Conservation (phyloP, 2,888 invertebrate species). For the Brachyptera putata region DNA sequence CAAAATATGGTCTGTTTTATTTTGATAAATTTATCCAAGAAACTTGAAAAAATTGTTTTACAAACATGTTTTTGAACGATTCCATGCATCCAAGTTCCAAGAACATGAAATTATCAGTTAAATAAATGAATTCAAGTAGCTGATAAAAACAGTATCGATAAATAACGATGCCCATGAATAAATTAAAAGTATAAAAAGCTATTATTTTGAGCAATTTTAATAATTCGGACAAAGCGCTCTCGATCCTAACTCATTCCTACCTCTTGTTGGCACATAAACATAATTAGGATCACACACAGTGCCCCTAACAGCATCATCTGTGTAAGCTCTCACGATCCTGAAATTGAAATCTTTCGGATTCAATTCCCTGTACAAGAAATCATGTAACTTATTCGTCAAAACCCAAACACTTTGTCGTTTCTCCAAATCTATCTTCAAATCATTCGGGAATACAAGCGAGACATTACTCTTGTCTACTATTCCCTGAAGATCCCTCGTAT, state of each 20-base stretch:
- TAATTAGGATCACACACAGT: constrained; percentile 61
- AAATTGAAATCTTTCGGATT: constrained; percentile 65
- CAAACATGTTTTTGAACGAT: too few relatives aligned
- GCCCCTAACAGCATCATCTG: constrained; percentile 57
- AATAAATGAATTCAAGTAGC: too few relatives aligned
- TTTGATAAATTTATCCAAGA: too few relatives aligned
- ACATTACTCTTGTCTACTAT: constrained; percentile 58
- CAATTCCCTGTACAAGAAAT: constrained; percentile 63
- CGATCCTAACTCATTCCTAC: not conserved
- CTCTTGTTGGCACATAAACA: constrained; percentile 35
- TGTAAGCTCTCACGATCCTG: constrained; percentile 64
- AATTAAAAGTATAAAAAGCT: too few relatives aligned
- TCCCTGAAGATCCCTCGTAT: constrained; percentile 45
- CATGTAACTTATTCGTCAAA: constrained; percentile 68
- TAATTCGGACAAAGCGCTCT: not conserved
- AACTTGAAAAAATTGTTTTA: too few relatives aligned
- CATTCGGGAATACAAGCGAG: constrained; percentile 74
- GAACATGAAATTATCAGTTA: too few relatives aligned
- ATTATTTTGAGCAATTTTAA: too few relatives aligned
- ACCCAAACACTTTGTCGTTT: constrained; percentile 68
- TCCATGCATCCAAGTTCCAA: too few relatives aligned
- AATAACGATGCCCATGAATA: too few relatives aligned
- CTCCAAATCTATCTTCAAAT: constrained; percentile 70
- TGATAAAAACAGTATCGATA: too few relatives aligned
- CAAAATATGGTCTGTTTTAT: too few relatives aligned